Evolutionary conservation across 2,888 invertebrate genomes (phyloP).

Genomic region (Drosophila longiperda): DNA sequence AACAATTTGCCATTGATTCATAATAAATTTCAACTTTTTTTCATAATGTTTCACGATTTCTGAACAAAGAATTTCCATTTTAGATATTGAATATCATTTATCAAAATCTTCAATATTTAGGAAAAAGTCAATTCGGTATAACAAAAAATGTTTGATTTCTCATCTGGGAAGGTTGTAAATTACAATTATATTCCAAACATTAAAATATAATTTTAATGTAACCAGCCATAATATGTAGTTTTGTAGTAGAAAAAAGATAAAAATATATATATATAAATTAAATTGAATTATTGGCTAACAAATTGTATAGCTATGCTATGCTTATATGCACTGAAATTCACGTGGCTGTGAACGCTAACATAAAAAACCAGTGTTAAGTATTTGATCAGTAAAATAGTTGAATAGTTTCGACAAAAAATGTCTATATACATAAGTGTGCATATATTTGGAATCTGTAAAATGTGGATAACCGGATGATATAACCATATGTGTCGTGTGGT

Average conservation of each 20-base stretch:
- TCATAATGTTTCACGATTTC: neutral
- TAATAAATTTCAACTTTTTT: neutral
- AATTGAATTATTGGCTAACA: too few species aligned
- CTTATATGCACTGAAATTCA: neutral
- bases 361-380: neutral
- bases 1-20: neutral
- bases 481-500: conserved; percentile 22
- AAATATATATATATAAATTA: too few species aligned
- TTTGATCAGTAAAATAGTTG: neutral
- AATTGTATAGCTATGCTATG: too few species aligned
- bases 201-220: too few species aligned
- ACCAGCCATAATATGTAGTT: too few species aligned
- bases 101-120: too few species aligned
- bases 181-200: too few species aligned
- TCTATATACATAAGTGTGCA: conserved; percentile 35
- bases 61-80: neutral
- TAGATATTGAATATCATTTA: neutral
- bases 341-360: neutral
- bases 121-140: too few species aligned
- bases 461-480: conserved; percentile 36
- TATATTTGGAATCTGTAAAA: conserved; percentile 28
- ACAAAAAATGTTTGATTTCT: too few species aligned
- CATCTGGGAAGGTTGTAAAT: too few species aligned
- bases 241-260: too few species aligned
- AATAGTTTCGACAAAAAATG: neutral